phyloP scores from a whole-genome alignment of 2,888 invertebrate species.

The Diadromus collaris region DNA sequence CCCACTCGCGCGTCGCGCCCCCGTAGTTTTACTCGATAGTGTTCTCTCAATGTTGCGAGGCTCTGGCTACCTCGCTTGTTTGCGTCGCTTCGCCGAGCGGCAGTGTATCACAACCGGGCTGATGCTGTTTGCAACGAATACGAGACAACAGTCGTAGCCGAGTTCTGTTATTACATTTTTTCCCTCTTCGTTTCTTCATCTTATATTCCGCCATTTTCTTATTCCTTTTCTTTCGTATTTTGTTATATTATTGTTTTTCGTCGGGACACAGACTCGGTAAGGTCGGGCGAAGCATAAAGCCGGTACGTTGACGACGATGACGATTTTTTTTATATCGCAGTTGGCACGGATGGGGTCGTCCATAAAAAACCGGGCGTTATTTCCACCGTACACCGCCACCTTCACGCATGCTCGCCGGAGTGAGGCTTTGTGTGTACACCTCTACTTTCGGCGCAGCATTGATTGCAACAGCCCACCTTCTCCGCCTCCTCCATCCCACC shows the following conservation, averaged over 20 bases:
- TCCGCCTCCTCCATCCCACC: background rate
- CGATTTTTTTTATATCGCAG: background rate
- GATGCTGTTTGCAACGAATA: slow-evolving; percentile 4
- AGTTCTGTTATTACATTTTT: background rate
- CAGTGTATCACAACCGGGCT: slow-evolving; percentile 6
- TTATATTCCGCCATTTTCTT: background rate
- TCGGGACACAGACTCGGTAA: slow-evolving; percentile 5
- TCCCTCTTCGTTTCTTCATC: slow-evolving; percentile 8
- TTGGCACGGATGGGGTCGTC: too few relatives aligned
- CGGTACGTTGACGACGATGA: slow-evolving; percentile 55
- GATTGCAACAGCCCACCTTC: slow-evolving; percentile 54
- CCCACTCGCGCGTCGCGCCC: slow-evolving; percentile 42
- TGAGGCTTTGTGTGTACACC: slow-evolving; percentile 55
- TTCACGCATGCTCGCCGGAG: slow-evolving; percentile 58
- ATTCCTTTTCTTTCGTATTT: background rate
- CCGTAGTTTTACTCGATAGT: slow-evolving; percentile 26
- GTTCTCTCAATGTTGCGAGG: slow-evolving; percentile 12
- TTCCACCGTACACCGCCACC: slow-evolving; percentile 16
- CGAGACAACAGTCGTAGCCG: background rate
- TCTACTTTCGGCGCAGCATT: slow-evolving; percentile 60
- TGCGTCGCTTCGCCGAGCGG: slow-evolving; percentile 29
- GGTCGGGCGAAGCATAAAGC: slow-evolving; percentile 53
- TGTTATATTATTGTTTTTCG: slow-evolving; percentile 21
- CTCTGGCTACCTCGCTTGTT: slow-evolving; percentile 44
- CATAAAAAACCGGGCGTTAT: background rate